These are phyloP conservation scores for Phyllostomus discolor DNA, from an alignment of 2,113 vertebrate genomes.

Conservation along the genomic window DNA sequence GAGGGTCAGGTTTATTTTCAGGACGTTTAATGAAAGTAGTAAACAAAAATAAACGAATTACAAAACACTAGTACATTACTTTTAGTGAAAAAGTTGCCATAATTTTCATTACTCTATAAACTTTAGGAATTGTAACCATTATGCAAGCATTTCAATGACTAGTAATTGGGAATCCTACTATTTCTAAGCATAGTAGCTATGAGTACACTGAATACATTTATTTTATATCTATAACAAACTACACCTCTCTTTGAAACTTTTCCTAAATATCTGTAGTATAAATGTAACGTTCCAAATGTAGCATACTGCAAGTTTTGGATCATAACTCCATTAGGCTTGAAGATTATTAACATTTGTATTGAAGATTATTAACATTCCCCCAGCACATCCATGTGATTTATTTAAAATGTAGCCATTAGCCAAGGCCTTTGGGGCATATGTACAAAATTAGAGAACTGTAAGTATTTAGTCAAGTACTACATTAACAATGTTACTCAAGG, in stretches of 20 bases:
- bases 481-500: slow-evolving; percentile 11
- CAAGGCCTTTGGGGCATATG: slow-evolving; percentile 21
- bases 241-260: slow-evolving; percentile 33
- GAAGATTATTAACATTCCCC: slow-evolving; percentile 55
- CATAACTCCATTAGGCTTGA: slow-evolving; percentile 53
- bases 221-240: slow-evolving; percentile 49
- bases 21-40: not conserved
- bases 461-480: slow-evolving; percentile 25
- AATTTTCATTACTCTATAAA: slow-evolving; percentile 65
- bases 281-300: slow-evolving; percentile 65
- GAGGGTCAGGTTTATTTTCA: slow-evolving; percentile 14
- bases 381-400: slow-evolving; percentile 46
- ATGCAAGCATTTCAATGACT: slow-evolving; percentile 44
- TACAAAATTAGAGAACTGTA: slow-evolving; percentile 41
- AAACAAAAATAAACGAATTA: slow-evolving; percentile 36
- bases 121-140: not conserved
- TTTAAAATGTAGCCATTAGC: slow-evolving; percentile 49
- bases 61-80: slow-evolving; percentile 54
- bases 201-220: slow-evolving; percentile 17
- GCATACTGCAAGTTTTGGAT: slow-evolving; percentile 45
- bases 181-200: slow-evolving; percentile 44
- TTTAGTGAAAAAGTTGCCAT: slow-evolving; percentile 47
- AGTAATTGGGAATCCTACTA: slow-evolving; percentile 40
- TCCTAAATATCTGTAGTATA: slow-evolving; percentile 43
- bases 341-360: slow-evolving; percentile 46